Conservation (phyloP, 2,797 vertebrate genomes). For the Tragopan temminckii region DNA sequence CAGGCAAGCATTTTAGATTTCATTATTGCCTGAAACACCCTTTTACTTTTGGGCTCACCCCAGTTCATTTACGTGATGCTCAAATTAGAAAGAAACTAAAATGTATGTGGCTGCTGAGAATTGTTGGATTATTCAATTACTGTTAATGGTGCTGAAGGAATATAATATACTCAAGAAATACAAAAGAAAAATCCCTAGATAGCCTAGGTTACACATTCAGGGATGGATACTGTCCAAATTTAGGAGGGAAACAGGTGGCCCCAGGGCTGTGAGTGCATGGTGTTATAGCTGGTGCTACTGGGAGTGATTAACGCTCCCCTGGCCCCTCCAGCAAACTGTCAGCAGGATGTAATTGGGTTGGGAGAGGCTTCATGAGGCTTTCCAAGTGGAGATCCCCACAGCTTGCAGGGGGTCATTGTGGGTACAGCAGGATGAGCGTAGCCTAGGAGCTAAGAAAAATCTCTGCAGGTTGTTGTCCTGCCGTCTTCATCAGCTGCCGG, state of each 20-base stretch:
- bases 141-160: neutral
- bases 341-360: neutral
- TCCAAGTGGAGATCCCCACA: neutral
- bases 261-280: neutral
- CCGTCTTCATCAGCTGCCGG: neutral
- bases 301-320: neutral
- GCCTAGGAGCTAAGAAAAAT: neutral
- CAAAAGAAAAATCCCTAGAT: conserved; percentile 30
- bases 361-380: neutral
- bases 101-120: conserved; percentile 45
- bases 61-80: conserved; percentile 58
- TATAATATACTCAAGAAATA: conserved; percentile 57
- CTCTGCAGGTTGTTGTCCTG: neutral
- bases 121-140: conserved; percentile 71
- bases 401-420: neutral
- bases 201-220: neutral
- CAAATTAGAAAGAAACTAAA: conserved; percentile 57
- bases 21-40: conserved; percentile 32
- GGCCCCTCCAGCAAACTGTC: neutral
- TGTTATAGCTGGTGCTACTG: neutral
- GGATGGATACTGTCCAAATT: neutral
- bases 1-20: conserved; percentile 55
- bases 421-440: neutral
- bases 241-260: neutral
- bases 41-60: conserved; percentile 65